These are phyloP conservation scores for Entomobrya proxima DNA, from an alignment of 2,888 invertebrate species.

Conservation along the genomic window DNA sequence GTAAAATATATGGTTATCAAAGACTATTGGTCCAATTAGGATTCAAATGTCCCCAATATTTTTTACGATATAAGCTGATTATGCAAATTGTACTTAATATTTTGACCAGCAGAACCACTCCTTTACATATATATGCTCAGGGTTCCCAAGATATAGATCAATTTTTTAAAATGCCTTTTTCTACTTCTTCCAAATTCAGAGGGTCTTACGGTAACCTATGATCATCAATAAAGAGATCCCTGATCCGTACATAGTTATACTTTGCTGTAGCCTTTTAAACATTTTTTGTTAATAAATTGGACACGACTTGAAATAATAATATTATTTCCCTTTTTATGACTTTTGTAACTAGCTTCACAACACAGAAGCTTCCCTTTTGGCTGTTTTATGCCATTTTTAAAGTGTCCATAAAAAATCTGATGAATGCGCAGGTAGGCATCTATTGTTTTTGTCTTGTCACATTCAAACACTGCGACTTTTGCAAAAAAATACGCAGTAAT, in stretches of 20 bases:
- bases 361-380: slow-evolving; percentile 21
- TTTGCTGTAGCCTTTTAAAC: neutral
- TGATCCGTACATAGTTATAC: neutral
- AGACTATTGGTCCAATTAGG: slow-evolving; percentile 38
- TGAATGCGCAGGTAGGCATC: neutral
- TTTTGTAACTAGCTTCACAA: neutral
- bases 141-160: neutral
- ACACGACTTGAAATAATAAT: slow-evolving; percentile 1
- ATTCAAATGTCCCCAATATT: slow-evolving; percentile 36
- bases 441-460: neutral
- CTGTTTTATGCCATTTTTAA: slow-evolving; percentile 22
- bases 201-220: slow-evolving; percentile 18
- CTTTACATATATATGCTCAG: neutral
- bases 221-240: neutral
- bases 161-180: neutral
- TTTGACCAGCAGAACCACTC: slow-evolving; percentile 23
- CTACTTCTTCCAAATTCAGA: slow-evolving; percentile 15
- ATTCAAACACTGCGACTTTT: neutral
- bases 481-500: neutral
- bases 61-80: slow-evolving; percentile 26
- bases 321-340: slow-evolving; percentile 15
- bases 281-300: slow-evolving; percentile 18
- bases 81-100: slow-evolving; percentile 21
- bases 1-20: neutral
- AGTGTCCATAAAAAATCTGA: slow-evolving; percentile 13